Base-by-base conservation (phyloP, 2,113 vertebrate genomes). In the Antigone vipio region DNA sequence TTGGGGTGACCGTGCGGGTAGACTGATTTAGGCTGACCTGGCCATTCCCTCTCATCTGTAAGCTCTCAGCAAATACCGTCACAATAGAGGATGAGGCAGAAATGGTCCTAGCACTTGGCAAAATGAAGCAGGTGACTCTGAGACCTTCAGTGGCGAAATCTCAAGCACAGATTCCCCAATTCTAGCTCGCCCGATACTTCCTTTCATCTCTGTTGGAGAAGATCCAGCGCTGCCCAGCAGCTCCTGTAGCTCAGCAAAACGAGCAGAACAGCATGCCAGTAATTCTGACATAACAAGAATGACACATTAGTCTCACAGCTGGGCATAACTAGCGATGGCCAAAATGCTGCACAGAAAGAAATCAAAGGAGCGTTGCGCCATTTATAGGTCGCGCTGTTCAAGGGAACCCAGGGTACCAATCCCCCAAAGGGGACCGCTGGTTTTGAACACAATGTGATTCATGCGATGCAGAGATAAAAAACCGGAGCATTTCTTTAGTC, bases 271-370 rank as follows among this genome's bases (percentile, higher is more conserved):
- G 94, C 93, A 72, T 0, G 85, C 82, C 88, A 95, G 85, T 77
- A 93, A 96, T 92, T 90, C 90, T 95, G 89, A 91, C 94, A 95
- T 89, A 89, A 96, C 74, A 66, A 80, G 89, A 95, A 71, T 69
- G 94, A 93, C 92, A 97, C 93, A n/a, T 96, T 96, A 94, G 96
- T 97, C 93, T 95, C 97, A 77, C 97, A 97, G 96, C 93, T 96
- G 97, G 97, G 82, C 79, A 6, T 29, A 78, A 27, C 82, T 10
- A 56, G 64, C 5, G 1, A 21, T 13, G 18, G 92, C 82, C 82
- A 90, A 34, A 95, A 18, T 15, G n/a, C 88, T 40, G 78, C 7
- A 13, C 72, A 71, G 49, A 6, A 38, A 56, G 85, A 71, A 92
- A 94, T 92, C 88, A 93, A 95, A 96, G 85, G 63, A 68, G 45